Evolutionary conservation across 2,797 vertebrate genomes (phyloP), one percentile per base, ranked within the genome.

Genomic region (Brachyrhaphis roseni): DNA sequence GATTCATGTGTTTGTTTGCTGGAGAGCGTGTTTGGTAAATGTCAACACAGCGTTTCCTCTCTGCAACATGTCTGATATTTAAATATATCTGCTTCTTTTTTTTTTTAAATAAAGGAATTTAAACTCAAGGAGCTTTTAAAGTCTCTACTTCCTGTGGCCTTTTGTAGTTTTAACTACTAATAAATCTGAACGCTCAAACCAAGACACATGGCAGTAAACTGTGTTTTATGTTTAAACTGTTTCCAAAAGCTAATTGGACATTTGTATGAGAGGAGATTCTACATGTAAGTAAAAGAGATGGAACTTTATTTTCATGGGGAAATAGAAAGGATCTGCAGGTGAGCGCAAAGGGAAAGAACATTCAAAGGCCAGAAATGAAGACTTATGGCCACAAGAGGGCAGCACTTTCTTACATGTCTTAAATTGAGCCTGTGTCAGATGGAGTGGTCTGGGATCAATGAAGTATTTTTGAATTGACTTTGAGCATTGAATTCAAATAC

Each of bases 41-140:
- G 82, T 78, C 79, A 82, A 31, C 10, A 12, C n/a, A 39, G 10
- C 4, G 2, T 80, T 72, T 78, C 72, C 78, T 71, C 53, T 87
- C 74, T 89, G 88, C 90, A 89, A 89, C 89, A 13, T n/a, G 74
- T 72, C 75, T 75, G 84, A 86, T 93, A 87, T 94, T 91, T 94
- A 89, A 91, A 82, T 64, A 81, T 77, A 31, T 84, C 76, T 87
- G 78, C 71, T 79, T 80, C 88, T 88, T 86, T 86, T 90, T 87
- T 85, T 77, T 86, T 83, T 80, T 76, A 0, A 90, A 85, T 91
- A 92, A 92, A 92, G 31, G 0, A 62, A 45, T 80, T 36, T 76
- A 84, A 91, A 90, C 78, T 31, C 12, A 34, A 62, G 26, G 31
- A 5, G 3, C 12, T 41, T 76, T 0, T 49, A 1, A 70, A 73